Evolutionary conservation across 2,113 vertebrate species (phyloP), one percentile per base, ranked within the genome.

Genomic region (Chrysochloris asiatica): DNA sequence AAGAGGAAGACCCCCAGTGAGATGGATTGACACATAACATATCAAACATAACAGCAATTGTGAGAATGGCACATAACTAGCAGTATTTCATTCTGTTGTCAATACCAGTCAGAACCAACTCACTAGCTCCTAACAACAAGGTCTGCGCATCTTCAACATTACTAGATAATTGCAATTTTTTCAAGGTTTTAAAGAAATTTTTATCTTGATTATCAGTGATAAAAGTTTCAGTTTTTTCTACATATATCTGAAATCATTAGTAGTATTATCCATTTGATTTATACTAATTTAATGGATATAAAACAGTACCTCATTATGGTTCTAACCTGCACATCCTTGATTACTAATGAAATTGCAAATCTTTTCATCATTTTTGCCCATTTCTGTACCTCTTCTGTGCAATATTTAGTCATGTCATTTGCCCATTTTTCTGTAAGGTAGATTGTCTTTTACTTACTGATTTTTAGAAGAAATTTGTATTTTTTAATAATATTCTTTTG

Each of bases 401-500:
- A 38, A 72, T 56, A 19, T 19, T 19, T 52, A 52, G 50, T 52
- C 50, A 52, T 52, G 54, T 56, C 19, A 7, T 21, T 36, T 54
- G 4, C 38, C 22, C 13, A 61, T 16, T 92, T 89, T 87, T 67
- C 43, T 90, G 6, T 50, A 79, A 14, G 33, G n/a, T 56, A 80
- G 3, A 30, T 88, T 76, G 30, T 13, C 19, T 81, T 92, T 86
- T 63, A 38, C 9, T 72, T 76, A 16, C 10, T 22, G 4, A 61
- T 90, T 90, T n/a, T 88, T 78, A 45, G 76, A 80, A 43, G 28
- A 5, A 81, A 56, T 85, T 81, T 38, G 5, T 47, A 17, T 38
- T 71, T 71, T 85, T 79, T 59, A 91, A 41, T 17, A 91, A 59
- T 26, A 48, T 83, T 91, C 67, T n/a, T 86, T 83, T 87, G 14